phyloP scores from a whole-genome alignment of 2,797 vertebrate species.

The Apogon talboti region DNA sequence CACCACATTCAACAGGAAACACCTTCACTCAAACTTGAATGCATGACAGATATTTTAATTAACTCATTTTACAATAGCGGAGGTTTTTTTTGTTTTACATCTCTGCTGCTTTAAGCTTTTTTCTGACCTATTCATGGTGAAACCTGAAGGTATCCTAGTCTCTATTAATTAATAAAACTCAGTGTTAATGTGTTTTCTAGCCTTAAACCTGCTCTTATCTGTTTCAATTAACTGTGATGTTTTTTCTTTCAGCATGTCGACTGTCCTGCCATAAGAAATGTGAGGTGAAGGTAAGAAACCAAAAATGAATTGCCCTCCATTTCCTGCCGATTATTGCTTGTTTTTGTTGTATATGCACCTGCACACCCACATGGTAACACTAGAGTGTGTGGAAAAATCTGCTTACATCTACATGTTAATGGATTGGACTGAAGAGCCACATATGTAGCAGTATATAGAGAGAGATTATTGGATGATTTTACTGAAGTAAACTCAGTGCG shows the following conservation, averaged over 20 bases:
- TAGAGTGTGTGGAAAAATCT: too few species aligned
- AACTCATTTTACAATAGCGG: too few species aligned
- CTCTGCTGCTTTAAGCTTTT: not conserved
- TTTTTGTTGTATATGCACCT: not conserved
- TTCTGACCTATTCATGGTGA: not conserved
- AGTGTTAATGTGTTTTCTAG: too few species aligned
- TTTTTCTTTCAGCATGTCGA: constrained; percentile 69
- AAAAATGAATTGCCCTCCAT: not conserved
- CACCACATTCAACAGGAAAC: constrained; percentile 18
- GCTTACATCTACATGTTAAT: not conserved
- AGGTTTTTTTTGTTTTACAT: not conserved
- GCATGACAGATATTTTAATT: not conserved
- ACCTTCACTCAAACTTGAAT: not conserved
- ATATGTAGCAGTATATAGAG: too few species aligned
- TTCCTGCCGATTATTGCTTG: not conserved
- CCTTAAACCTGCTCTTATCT: not conserved
- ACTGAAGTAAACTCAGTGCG: too few species aligned
- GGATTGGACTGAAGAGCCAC: too few species aligned
- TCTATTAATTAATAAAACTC: too few species aligned
- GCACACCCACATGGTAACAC: not conserved
- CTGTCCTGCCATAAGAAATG: constrained; percentile 79
- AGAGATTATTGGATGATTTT: too few species aligned
- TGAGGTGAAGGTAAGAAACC: constrained; percentile 79
- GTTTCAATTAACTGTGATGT: not conserved
- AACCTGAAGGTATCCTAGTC: not conserved